Evolutionary conservation across 2,797 vertebrate species (phyloP).

Genomic region (Tolypeutes matacus): DNA sequence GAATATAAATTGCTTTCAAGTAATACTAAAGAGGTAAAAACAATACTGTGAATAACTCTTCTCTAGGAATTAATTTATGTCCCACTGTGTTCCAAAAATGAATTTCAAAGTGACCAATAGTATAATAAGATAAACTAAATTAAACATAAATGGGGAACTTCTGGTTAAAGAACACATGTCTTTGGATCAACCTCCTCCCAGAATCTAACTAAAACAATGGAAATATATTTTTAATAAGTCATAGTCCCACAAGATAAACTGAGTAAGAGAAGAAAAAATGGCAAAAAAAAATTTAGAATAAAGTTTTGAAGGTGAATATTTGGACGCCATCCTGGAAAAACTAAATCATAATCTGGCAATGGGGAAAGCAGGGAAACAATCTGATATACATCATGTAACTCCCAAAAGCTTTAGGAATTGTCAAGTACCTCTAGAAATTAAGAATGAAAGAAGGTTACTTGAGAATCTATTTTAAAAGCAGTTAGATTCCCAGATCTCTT

Average conservation of each 20-base stretch:
- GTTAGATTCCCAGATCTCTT: not conserved
- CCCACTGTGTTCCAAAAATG: not conserved
- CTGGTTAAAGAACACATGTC: not conserved
- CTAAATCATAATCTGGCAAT: not conserved
- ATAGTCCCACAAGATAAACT: not conserved
- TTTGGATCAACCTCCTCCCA: not conserved
- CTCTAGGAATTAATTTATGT: not conserved
- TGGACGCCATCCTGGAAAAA: not conserved
- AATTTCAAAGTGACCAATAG: not conserved
- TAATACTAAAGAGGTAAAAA: not conserved
- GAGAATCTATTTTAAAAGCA: not conserved
- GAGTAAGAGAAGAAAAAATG: not conserved
- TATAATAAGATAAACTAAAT: not conserved
- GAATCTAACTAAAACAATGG: not conserved
- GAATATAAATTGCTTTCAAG: not conserved
- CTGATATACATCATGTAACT: not conserved
- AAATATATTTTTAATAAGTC: not conserved
- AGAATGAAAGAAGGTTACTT: not conserved
- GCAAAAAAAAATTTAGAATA: not conserved
- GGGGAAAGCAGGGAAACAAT: not conserved
- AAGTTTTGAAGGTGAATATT: no score
- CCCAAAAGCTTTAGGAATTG: not conserved
- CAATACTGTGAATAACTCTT: not conserved
- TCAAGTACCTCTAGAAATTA: not conserved
- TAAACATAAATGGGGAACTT: slow-evolving; percentile 18